Evolutionary conservation across 2,113 vertebrate species (phyloP), one percentile per base, ranked within the genome.

Genomic region (Cryptoleucopteryx plumbea): DNA sequence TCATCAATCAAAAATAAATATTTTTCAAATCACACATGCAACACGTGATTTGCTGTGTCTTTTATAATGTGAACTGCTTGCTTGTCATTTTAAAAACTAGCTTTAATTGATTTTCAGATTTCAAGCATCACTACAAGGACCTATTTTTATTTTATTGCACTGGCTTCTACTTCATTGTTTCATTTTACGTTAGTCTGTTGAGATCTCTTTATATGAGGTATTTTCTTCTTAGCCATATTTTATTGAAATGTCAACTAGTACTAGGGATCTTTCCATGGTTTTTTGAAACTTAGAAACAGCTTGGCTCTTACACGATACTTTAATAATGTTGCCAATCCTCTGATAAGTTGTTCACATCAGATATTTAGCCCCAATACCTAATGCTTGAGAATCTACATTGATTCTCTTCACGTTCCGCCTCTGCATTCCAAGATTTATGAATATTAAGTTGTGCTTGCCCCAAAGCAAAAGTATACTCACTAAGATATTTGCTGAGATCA

Each of bases 401-500:
- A 98, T 98, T 98, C 97, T 96, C 94, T 98, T 97, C 97, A 97
- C 89, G 71, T 97, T 98, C 85, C 42, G 86, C 91, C 92, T 98
- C 95, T 98, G 96, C 91, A 96, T 98, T 98, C 97, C 89, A 96
- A 96, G 97, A 97, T 96, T 98, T 98, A 98, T 98, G 97, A 98
- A 98, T 98, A 98, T 98, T 98, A 98, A 98, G 94, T 97, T 98
- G 81, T 98, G 97, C 95, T 98, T 97, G 97, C 98, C 98, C 98
- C 97, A 98, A 82, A 98, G 98, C 98, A 98, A 98, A 98, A 98
- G 98, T 98, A 94, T 98, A 98, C 97, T 98, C 98, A 93, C 95
- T 90, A 97, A 98, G 97, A 98, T 98, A 98, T 98, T 98, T 98
- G 98, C 98, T 98, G 98, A 98, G 97, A 98, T 98, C 98, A 98